Conservation (phyloP, 2,113 vertebrate genomes). For the Pedetes capensis region DNA sequence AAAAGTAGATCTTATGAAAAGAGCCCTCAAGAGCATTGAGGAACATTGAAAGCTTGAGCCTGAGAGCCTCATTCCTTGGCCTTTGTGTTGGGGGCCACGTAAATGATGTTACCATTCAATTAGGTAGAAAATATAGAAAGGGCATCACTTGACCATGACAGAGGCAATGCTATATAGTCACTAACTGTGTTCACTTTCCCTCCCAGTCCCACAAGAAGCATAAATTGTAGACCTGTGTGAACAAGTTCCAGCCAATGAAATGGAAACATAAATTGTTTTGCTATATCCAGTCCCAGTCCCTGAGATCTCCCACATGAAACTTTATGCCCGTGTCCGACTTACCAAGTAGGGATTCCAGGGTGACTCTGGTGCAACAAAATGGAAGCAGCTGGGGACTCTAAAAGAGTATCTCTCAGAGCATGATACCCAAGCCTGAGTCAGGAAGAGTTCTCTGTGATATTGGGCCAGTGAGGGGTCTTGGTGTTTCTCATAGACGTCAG, state of each 20-base stretch:
- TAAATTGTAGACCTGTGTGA: neutral
- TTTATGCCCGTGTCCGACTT: neutral
- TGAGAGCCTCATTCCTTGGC: neutral
- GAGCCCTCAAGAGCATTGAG: accelerated
- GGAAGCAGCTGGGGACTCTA: neutral
- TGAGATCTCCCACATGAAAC: neutral
- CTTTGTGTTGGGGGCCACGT: neutral
- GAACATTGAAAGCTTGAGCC: neutral
- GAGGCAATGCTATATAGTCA: accelerated
- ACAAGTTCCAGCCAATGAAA: neutral
- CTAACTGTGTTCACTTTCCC: neutral
- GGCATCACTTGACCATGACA: neutral
- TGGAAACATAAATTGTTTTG: neutral
- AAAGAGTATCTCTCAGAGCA: neutral
- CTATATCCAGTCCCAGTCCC: accelerated
- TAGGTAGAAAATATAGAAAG: neutral
- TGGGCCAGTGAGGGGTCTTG: neutral
- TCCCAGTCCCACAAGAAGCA: accelerated
- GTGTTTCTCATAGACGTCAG: neutral
- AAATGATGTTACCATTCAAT: neutral
- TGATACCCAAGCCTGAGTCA: neutral
- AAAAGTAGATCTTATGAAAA: neutral
- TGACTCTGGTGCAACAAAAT: neutral
- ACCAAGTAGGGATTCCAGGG: too few species aligned
- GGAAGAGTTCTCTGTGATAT: accelerated